A percentile compares a stretch with the other conserved stretches of the same genome.
phyloP scores from a whole-genome alignment of 64 coral and sea anemone genomes.

The Pocillopora damicornis region DNA sequence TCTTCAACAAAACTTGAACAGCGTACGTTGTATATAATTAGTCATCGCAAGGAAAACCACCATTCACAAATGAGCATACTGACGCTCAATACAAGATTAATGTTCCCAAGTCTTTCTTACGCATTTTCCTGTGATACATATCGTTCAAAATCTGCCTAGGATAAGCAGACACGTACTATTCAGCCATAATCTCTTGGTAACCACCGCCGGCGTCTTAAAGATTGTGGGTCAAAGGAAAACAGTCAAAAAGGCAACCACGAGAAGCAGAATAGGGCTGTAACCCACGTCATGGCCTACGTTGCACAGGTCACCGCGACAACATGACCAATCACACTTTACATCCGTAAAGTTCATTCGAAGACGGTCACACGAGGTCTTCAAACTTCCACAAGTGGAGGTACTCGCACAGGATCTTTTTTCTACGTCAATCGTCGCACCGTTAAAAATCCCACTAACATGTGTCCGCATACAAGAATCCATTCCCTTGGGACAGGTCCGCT shows the following conservation, averaged over 20 bases:
- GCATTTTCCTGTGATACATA: too few species aligned
- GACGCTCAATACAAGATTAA: too few species aligned
- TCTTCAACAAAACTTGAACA: too few species aligned
- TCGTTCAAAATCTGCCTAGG: too few species aligned
- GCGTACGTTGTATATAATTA: too few species aligned
- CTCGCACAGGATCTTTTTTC: neutral
- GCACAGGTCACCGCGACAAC: neutral
- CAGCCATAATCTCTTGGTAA: too few species aligned
- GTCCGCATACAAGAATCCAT: neutral
- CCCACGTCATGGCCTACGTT: neutral
- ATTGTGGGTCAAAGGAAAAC: neutral
- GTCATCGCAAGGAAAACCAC: too few species aligned
- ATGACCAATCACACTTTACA: neutral
- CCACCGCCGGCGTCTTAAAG: neutral
- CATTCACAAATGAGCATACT: too few species aligned
- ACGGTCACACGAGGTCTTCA: neutral
- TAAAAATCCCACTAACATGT: neutral
- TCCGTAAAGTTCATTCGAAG: too few species aligned
- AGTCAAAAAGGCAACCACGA: neutral
- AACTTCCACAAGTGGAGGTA: neutral
- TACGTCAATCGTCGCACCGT: neutral
- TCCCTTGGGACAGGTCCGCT: neutral
- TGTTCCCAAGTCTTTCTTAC: too few species aligned
- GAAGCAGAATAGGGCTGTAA: neutral
- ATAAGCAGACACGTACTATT: too few species aligned